Percentiles rank a stretch among this genome's conserved stretches.
Evolutionary conservation across 2,113 vertebrate species (phyloP).

Genomic region (Probosciger aterrimus): DNA sequence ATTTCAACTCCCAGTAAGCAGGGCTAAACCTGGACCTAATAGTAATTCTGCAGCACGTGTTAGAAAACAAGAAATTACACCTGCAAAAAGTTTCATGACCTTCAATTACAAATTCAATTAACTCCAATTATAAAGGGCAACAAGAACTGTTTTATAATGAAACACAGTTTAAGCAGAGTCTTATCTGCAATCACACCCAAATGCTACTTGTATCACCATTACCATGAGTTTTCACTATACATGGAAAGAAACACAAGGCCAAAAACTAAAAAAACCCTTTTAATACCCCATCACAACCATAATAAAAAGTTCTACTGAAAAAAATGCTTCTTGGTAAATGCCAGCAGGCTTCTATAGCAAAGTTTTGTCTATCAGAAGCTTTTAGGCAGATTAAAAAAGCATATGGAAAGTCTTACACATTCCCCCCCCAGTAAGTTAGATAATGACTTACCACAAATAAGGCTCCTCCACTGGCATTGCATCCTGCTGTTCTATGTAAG

Average conservation of each 20-base stretch:
- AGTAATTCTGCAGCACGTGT: not conserved
- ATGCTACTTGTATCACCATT: not conserved
- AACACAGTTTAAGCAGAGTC: not conserved
- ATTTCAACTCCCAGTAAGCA: not conserved
- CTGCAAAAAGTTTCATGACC: not conserved
- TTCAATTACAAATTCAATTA: not conserved
- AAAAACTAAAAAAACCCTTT: not conserved
- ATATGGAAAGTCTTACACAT: not conserved
- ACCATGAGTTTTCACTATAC: not conserved
- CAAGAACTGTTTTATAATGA: not conserved
- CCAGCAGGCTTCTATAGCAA: not conserved
- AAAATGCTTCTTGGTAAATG: not conserved
- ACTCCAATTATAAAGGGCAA: not conserved
- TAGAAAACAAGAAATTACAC: not conserved
- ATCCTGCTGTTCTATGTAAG: conserved; percentile 80
- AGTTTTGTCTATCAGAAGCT: not conserved
- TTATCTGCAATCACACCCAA: not conserved
- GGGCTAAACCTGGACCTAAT: not conserved
- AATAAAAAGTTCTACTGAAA: not conserved
- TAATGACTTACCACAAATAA: conserved; percentile 88
- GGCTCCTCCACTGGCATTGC: conserved; percentile 82
- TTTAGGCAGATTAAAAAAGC: not conserved
- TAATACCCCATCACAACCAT: not conserved
- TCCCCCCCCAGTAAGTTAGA: not conserved
- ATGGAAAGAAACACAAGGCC: not conserved